Evolutionary conservation across 2,113 vertebrate species (phyloP), one percentile per base, ranked within the genome.

Genomic region (Salminus brasiliensis): DNA sequence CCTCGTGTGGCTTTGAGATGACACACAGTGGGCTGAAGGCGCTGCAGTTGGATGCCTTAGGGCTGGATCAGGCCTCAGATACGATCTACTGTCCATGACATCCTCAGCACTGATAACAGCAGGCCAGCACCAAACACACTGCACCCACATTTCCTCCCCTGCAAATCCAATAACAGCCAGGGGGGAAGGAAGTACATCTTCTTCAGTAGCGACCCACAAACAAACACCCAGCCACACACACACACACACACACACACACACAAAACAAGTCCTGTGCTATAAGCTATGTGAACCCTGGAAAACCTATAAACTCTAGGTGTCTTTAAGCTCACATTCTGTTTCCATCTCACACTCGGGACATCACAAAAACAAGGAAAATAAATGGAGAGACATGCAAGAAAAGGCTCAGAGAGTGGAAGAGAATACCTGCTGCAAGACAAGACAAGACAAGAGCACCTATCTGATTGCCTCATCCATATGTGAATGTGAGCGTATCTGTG

Each of bases 321-420:
- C 52, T 36, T 27, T 57, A 27, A 78, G 55, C 34, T 27, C 55
- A 60, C 39, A 6, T 12, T 41, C 59, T 7, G 23, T 55, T 55
- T 32, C 29, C 43, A 18, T 71, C 23, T 76, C 73, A 60, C 67
- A 41, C 70, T 81, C 59, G 72, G 81, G 53, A 63, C 85, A 84
- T 83, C 79, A 84, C 49, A 86, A 73, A 69, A 87, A 78, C 88
- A 85, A 78, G 78, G 82, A 80, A 84, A 91, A 89, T 83, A 88
- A 89, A 91, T 87, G 84, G 90, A 89, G 86, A 57, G 84, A 91
- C 85, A 88, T 88, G 85, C 86, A 91, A 88, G 85, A 88, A 76
- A 85, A 83, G 81, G 87, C 82, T 79, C 81, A 77, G 79, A 74
- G 53, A 68, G 18, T n/a, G 27, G 47, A 59, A 23, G 34, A 27